These are phyloP conservation scores for Tipula lateralis DNA, from an alignment of 2,888 invertebrate species.

Conservation along the genomic window DNA sequence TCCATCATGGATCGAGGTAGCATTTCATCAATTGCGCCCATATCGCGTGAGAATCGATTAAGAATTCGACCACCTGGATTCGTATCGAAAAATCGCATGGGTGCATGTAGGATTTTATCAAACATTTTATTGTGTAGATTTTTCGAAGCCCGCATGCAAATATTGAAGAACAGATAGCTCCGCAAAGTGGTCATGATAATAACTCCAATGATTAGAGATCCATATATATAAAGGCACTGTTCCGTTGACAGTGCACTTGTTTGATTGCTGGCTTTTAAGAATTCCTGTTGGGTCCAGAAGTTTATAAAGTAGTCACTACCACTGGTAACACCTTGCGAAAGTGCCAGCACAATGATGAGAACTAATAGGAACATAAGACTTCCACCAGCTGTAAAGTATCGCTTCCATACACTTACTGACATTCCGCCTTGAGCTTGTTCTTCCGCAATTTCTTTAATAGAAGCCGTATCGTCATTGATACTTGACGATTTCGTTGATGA, in stretches of 20 bases:
- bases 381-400: conserved; percentile 53
- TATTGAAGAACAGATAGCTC: conserved; percentile 65
- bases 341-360: conserved; percentile 47
- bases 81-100: conserved; percentile 79
- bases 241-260: conserved; percentile 34
- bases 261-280: conserved; percentile 40
- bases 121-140: conserved; percentile 84
- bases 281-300: conserved; percentile 53
- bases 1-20: conserved; percentile 55
- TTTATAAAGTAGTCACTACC: conserved; percentile 60
- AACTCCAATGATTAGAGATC: conserved; percentile 34
- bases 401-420: conserved; percentile 46
- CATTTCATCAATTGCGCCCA: conserved; percentile 58
- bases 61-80: conserved; percentile 74
- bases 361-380: conserved; percentile 51
- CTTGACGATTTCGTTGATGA: conserved; percentile 43
- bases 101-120: conserved; percentile 65
- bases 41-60: conserved; percentile 73
- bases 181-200: conserved; percentile 50
- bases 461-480: conserved; percentile 39
- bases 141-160: conserved; percentile 70
- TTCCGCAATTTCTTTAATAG: conserved; percentile 44
- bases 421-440: conserved; percentile 48
- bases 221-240: conserved; percentile 48
- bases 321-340: conserved; percentile 56